phyloP scores from a whole-genome alignment of 2,888 invertebrate genomes.

The Xanthorhoe designata region DNA sequence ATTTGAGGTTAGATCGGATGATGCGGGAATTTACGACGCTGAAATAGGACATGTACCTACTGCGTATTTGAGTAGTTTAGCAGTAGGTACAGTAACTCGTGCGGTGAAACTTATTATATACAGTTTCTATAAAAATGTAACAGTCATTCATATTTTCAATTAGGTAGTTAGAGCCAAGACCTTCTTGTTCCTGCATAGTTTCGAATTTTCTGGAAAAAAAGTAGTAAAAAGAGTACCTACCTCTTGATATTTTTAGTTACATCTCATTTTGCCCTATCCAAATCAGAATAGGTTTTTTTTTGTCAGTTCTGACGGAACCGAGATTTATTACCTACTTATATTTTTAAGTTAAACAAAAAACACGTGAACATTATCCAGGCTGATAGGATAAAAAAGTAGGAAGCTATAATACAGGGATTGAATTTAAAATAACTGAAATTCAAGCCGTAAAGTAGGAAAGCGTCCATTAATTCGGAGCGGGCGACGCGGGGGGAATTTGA shows the following conservation, averaged over 20 bases:
- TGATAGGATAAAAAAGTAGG: background rate
- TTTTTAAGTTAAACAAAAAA: too few relatives aligned
- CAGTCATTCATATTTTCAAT: too few relatives aligned
- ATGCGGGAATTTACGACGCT: slow-evolving; percentile 19
- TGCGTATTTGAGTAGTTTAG: background rate
- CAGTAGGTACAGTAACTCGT: too few relatives aligned
- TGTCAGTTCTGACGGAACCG: background rate
- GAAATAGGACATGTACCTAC: slow-evolving; percentile 8
- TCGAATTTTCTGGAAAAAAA: too few relatives aligned
- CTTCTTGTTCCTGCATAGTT: too few relatives aligned
- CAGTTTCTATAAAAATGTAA: background rate
- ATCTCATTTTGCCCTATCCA: too few relatives aligned
- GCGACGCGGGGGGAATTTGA: slow-evolving; percentile 9
- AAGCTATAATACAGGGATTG: background rate
- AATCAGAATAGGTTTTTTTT: too few relatives aligned
- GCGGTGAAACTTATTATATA: background rate
- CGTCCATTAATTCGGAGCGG: slow-evolving; percentile 1
- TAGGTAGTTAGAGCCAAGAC: too few relatives aligned
- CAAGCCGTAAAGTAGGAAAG: slow-evolving; percentile 9
- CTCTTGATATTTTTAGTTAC: too few relatives aligned
- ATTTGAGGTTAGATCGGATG: slow-evolving; percentile 25
- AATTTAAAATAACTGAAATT: slow-evolving; percentile 9
- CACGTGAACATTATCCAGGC: background rate
- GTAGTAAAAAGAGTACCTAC: too few relatives aligned
- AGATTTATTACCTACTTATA: too few relatives aligned